A percentile compares a stretch with the other conserved stretches of the same genome.
phyloP scores from a whole-genome alignment of 1,140 invertebrate genomes.

The Lepidotrigona ventralis region DNA sequence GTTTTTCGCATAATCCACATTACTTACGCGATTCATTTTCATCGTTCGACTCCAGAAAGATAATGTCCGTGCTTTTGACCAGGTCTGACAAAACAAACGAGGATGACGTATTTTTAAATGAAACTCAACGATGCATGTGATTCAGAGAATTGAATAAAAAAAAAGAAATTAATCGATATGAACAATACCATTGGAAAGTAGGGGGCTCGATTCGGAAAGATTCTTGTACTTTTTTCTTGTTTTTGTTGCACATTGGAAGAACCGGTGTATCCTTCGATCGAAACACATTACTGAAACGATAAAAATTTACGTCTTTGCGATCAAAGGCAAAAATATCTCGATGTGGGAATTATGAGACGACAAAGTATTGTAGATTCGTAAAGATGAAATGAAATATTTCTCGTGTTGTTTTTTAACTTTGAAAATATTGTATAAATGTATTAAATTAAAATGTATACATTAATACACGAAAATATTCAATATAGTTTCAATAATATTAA shows the following conservation, averaged over 20 bases:
- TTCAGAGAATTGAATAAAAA: not conserved
- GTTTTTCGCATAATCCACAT: not conserved
- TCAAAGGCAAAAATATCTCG: not conserved
- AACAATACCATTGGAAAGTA: slow-evolving; percentile 67
- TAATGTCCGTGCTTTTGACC: slow-evolving; percentile 35
- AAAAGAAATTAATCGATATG: not conserved
- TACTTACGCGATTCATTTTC: slow-evolving; percentile 60
- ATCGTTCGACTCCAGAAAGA: slow-evolving; percentile 26
- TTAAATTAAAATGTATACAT: too few species aligned
- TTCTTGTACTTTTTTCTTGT: slow-evolving; percentile 71
- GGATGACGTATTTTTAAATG: slow-evolving; percentile 11
- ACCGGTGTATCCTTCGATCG: slow-evolving; percentile 71
- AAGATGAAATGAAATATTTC: not conserved
- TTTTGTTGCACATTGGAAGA: slow-evolving; percentile 60
- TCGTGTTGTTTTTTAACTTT: too few species aligned
- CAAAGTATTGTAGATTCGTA: not conserved
- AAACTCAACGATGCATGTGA: not conserved
- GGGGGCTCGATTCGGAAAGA: slow-evolving; percentile 71
- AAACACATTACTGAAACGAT: slow-evolving; percentile 77
- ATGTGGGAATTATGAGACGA: not conserved
- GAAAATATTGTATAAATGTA: too few species aligned
- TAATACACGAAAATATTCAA: too few species aligned
- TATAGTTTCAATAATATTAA: too few species aligned
- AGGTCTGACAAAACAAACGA: slow-evolving; percentile 33
- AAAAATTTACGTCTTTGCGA: not conserved